These are phyloP conservation scores for Tachystola acroxantha DNA, from an alignment of 2,888 invertebrate genomes.

Conservation along the genomic window DNA sequence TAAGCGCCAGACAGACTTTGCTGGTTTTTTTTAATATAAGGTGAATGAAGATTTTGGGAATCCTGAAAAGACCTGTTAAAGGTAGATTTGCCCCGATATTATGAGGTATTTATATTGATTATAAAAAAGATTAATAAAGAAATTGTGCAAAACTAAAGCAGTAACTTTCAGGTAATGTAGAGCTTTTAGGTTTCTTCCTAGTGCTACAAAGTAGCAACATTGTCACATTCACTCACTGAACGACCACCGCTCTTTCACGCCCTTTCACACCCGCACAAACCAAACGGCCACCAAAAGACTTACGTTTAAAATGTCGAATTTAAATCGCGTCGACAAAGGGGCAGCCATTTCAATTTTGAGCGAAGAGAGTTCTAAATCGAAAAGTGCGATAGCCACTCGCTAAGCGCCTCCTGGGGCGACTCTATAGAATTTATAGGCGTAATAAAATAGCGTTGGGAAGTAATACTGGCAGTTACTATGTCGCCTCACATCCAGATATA, in stretches of 20 bases:
- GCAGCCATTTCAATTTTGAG: slow-evolving; percentile 69
- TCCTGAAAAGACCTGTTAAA: no score
- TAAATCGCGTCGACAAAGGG: slow-evolving; percentile 63
- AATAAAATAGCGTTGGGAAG: slow-evolving; percentile 65
- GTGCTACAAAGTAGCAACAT: slow-evolving; percentile 1
- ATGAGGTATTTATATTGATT: no score
- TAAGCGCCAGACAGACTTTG: no score
- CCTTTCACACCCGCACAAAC: slow-evolving; percentile 3
- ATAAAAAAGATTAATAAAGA: no score
- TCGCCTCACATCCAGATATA: slow-evolving; percentile 4
- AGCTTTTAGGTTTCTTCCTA: no score
- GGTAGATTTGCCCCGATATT: no score
- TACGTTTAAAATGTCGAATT: slow-evolving; percentile 63
- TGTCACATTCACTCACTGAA: slow-evolving; percentile 1
- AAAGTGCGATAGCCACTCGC: slow-evolving; percentile 63
- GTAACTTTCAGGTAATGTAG: no score
- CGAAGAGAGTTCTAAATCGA: slow-evolving; percentile 61
- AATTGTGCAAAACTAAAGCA: no score
- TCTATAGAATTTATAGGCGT: slow-evolving; percentile 67
- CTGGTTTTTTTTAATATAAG: no score
- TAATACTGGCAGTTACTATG: slow-evolving; percentile 27
- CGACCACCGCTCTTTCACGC: background rate
- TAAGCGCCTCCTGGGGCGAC: slow-evolving; percentile 66
- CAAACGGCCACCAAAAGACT: slow-evolving; percentile 31
- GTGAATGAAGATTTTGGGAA: no score